Evolutionary conservation across 2,888 invertebrate species (phyloP), one percentile per base, ranked within the genome.

Genomic region (Drosophila nr. perissopoda): DNA sequence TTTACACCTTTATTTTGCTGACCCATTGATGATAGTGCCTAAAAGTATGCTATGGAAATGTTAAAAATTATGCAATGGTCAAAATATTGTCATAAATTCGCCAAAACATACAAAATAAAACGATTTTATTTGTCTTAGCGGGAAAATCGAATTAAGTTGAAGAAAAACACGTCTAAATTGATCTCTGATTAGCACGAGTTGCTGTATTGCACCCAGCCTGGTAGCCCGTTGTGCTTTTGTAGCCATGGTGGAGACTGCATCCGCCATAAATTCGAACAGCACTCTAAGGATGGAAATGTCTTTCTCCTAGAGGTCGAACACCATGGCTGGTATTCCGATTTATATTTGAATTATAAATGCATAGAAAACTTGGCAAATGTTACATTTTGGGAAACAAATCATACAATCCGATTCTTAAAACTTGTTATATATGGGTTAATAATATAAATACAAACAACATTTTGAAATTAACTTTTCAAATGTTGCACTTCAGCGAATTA

Each of bases 1-100:
- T 21, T 21, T 7, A 16, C 8, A 16, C 16, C 16, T 45, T 45
- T n/a, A 3, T 5, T 34, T 27, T n/a, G 5, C 5, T 13, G 11
- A 45, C 2, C 21, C 16, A 56, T 25, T 16, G 6, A 42, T 0
- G 29, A 0, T 0, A 1, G 4, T 11, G 40, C 68, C 68, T 58
- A 70, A 68, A 70, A 42, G 1, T 68, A 68, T 70, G 33, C 70
- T 25, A 21, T 25, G 4, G 0, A 36, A 36, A 25, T 13, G 0
- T 4, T 1, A 18, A 11, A 21, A 31, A 0, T 8, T 8, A 33
- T 49, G 3, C 18, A 36, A 4, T 25, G 0, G 4, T 4, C 16
- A 36, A 21, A 25, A 2, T 45, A 45, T 45, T 45, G 16, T 16
- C 21, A 45, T 16, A 4, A 25, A 45, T 8, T 45, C 4, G 16